phyloP scores from a whole-genome alignment of 2,888 invertebrate genomes.

The Horisme vitalbata region DNA sequence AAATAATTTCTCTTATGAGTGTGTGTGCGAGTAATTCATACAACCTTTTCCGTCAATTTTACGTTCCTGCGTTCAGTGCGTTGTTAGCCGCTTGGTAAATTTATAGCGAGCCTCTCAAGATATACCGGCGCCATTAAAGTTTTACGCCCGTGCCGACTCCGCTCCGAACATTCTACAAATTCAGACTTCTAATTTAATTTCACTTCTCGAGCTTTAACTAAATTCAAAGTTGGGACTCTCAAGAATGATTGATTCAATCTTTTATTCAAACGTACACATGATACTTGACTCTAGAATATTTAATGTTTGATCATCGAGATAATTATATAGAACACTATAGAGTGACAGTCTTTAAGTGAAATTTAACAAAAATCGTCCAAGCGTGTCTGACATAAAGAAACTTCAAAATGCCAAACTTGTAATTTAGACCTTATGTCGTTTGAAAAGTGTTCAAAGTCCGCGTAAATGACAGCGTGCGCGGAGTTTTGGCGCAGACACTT shows the following conservation, averaged over 20 bases:
- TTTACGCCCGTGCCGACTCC: constrained; percentile 49
- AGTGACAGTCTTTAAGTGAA: no score
- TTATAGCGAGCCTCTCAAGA: constrained; percentile 49
- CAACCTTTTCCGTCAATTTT: constrained; percentile 39
- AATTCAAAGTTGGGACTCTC: constrained; percentile 48
- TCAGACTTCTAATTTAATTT: constrained; percentile 49
- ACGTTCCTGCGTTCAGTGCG: constrained; percentile 36
- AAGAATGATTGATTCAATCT: constrained; percentile 48
- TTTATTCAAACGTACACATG: constrained; percentile 20
- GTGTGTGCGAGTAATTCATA: constrained; percentile 44
- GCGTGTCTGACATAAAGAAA: no score
- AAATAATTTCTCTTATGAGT: no score
- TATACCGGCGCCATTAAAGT: constrained; percentile 58
- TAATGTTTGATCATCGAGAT: neutral
- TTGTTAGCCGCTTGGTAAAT: constrained; percentile 45
- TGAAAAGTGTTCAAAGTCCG: no score
- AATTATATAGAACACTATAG: no score
- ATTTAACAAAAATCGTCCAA: no score
- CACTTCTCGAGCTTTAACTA: constrained; percentile 48
- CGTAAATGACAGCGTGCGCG: no score
- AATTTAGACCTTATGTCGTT: no score
- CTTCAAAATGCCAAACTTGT: no score
- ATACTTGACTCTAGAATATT: constrained; percentile 4
- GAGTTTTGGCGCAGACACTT: no score
- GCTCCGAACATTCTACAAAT: constrained; percentile 46